Percentiles rank a stretch among this genome's conserved stretches.
Evolutionary conservation across 2,113 vertebrate species (phyloP).

Genomic region (Ailuropoda melanoleuca): DNA sequence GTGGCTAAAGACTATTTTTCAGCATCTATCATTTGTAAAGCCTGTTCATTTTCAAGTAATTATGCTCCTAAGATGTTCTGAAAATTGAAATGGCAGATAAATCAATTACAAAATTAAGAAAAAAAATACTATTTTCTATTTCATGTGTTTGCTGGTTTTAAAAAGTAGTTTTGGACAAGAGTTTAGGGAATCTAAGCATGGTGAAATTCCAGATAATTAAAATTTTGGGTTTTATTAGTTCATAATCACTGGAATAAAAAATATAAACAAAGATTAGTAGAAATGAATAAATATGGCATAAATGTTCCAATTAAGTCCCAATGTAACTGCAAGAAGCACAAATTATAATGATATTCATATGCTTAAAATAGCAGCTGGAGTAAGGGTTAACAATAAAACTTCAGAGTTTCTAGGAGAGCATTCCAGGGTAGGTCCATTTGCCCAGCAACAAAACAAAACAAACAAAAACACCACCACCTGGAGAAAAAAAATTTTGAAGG

Average conservation of each 20-base stretch:
- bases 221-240: not conserved
- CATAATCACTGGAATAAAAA: not conserved
- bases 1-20: not conserved
- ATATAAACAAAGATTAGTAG: not conserved
- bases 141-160: conserved; percentile 7
- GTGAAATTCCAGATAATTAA: not conserved
- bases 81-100: conserved; percentile 8
- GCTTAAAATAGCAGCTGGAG: not conserved
- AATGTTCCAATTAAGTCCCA: not conserved
- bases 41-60: not conserved
- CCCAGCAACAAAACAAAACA: conserved; percentile 4
- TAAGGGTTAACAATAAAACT: not conserved
- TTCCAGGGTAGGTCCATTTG: not conserved
- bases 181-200: not conserved
- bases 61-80: not conserved
- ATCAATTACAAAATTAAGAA: conserved; percentile 36
- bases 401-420: not conserved
- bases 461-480: not conserved
- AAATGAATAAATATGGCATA: not conserved
- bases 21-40: not conserved
- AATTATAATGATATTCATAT: not conserved
- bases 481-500: not conserved
- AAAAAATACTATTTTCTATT: conserved; percentile 9
- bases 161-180: not conserved
- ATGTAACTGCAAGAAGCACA: not conserved